Conservation (phyloP, 2,113 vertebrate genomes). For the Struthidea cinerea region DNA sequence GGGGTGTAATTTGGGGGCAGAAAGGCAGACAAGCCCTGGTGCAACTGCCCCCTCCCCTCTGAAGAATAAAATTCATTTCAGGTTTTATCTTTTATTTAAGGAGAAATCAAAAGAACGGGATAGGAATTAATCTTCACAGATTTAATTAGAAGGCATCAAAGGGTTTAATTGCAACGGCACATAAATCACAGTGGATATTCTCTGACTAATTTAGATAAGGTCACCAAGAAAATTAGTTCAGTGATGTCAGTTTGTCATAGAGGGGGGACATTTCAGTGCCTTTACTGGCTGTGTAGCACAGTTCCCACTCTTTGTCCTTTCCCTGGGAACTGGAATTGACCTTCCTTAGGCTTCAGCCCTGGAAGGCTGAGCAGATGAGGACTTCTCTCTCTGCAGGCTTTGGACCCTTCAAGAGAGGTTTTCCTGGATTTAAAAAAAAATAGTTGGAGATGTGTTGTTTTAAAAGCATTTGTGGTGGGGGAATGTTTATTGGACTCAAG, state of each 20-base stretch:
- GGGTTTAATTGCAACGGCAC: conserved; percentile 70
- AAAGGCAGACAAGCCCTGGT: background rate
- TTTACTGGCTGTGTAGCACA: background rate
- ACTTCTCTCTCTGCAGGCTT: background rate
- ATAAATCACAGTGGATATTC: conserved; percentile 73
- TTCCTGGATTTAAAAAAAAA: background rate
- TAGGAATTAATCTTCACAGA: conserved; percentile 73
- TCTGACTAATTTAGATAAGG: conserved; percentile 77
- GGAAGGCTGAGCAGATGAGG: background rate
- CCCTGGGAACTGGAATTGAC: background rate
- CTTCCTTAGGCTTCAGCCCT: background rate
- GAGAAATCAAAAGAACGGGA: conserved; percentile 62
- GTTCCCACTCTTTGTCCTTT: conserved; percentile 24
- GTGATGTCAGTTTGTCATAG: conserved; percentile 58
- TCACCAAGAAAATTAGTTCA: conserved; percentile 74
- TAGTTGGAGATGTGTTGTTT: background rate
- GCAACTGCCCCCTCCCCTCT: conserved; percentile 3
- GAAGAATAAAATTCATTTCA: conserved; percentile 55
- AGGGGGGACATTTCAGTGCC: background rate
- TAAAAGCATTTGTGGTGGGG: background rate
- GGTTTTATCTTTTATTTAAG: conserved; percentile 71
- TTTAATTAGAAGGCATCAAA: conserved; percentile 77
- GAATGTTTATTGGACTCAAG: background rate
- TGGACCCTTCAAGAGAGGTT: background rate
- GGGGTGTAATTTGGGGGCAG: background rate